A percentile compares a stretch with the other conserved stretches of the same genome.
These are phyloP conservation scores for Drosophila pruinosa DNA, from an alignment of 1,140 invertebrate genomes.

Conservation along the genomic window DNA sequence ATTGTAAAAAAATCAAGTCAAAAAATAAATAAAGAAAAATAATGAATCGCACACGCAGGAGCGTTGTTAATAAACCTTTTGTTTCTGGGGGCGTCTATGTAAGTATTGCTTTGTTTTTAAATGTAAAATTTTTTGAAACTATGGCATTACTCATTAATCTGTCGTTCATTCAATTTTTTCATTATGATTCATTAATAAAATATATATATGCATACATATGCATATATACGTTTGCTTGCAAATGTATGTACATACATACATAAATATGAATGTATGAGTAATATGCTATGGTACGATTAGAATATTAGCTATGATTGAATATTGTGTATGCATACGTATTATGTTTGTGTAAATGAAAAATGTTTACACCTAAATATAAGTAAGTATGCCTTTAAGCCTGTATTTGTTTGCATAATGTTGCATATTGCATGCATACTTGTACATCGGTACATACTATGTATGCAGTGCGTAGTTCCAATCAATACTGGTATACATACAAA, in stretches of 20 bases:
- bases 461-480: conserved; percentile 6
- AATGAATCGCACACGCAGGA: conserved; percentile 56
- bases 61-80: conserved; percentile 37
- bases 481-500: conserved; percentile 18
- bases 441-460: neutral
- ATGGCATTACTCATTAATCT: conserved; percentile 14
- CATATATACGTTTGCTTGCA: neutral
- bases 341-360: conserved; percentile 3
- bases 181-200: neutral
- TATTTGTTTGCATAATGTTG: neutral
- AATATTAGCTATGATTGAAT: conserved; percentile 4
- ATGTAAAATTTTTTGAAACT: neutral
- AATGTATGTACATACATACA: neutral
- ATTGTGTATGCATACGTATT: conserved; percentile 1
- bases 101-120: conserved; percentile 25
- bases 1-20: neutral
- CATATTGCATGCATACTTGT: conserved; percentile 7
- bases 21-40: conserved; percentile 21
- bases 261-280: neutral
- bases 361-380: neutral
- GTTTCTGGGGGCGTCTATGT: conserved; percentile 62
- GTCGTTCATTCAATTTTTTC: conserved; percentile 4
- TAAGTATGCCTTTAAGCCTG: neutral
- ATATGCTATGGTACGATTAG: neutral
- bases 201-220: neutral